Evolutionary conservation across 2,888 invertebrate genomes (phyloP), one percentile per base, ranked within the genome.

Genomic region (Andrena chrysosceles): DNA sequence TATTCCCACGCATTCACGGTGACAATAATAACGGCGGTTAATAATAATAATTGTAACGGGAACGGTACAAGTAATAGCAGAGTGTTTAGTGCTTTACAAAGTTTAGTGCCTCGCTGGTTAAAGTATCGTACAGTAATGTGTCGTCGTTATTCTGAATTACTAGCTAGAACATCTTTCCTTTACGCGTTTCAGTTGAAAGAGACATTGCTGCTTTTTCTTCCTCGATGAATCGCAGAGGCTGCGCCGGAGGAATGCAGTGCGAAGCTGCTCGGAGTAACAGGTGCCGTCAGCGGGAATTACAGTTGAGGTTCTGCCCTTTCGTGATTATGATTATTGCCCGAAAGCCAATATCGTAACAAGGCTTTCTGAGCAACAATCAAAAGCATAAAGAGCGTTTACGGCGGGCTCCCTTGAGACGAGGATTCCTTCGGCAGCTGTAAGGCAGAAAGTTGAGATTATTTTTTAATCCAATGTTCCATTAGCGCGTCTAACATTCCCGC

Each of bases 321-420:
- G 92, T 93, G 94, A 92, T 94, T 93, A 93, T 94, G 94, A 94
- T 94, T 94, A 94, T 93, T 93, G 93, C 94, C 93, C 94, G 94
- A 94, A 94, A 94, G 94, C 94, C 94, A 91, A 72, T 93, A 92
- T 92, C 85, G 78, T 81, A 68, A 88, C 93, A 93, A 91, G 94
- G 94, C 94, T 94, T 94, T 94, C 94, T 94, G 94, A 94, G 94
- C 94, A 94, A 94, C 94, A 94, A 94, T 94, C 94, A 94, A 94
- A 94, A 94, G 91, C 94, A 94, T 93, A 92, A 94, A 94, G 94
- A 93, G 93, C 89, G 62, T 83, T 75, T 7, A 13, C 26, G 29
- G 26, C 3, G 63, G n/a, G 2, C n/a, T 56, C 52, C 54, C 8
- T 5, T 2, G 0, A 1, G 20, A 16, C 59, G 16, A 10, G 26